phyloP scores from a whole-genome alignment of 2,797 vertebrate species.

The Sebastes trivittatus region DNA sequence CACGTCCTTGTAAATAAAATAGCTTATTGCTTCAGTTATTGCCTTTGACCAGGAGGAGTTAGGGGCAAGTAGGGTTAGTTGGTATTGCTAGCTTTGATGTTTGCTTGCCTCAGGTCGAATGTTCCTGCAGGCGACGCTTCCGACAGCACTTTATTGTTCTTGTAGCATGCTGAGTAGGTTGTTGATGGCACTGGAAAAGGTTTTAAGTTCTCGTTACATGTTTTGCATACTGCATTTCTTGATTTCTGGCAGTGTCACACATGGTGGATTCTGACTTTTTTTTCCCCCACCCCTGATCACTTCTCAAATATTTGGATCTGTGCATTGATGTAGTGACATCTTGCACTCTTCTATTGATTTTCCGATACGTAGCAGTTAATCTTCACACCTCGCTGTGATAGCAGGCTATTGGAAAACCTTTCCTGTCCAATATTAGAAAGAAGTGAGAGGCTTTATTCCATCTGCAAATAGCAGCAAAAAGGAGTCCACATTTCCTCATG shows the following conservation, averaged over 20 bases:
- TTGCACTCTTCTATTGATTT: constrained; percentile 8
- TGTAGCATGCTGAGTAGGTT: background rate
- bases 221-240: background rate
- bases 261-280: background rate
- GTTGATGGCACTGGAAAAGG: background rate
- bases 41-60: constrained; percentile 24
- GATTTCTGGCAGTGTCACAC: background rate
- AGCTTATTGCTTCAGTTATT: constrained; percentile 34
- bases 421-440: constrained; percentile 13
- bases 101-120: background rate
- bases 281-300: background rate
- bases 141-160: background rate
- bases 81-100: background rate
- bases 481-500: constrained; percentile 53
- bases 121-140: background rate
- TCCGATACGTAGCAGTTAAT: background rate
- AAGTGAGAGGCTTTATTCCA: constrained; percentile 24
- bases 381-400: constrained; percentile 1
- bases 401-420: constrained; percentile 9
- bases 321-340: background rate
- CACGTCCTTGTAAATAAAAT: constrained; percentile 52
- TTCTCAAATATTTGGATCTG: background rate
- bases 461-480: constrained; percentile 55
- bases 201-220: background rate
- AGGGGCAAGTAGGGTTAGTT: background rate